phyloP scores from a whole-genome alignment of 2,113 vertebrate species.

The Echinops telfairi region DNA sequence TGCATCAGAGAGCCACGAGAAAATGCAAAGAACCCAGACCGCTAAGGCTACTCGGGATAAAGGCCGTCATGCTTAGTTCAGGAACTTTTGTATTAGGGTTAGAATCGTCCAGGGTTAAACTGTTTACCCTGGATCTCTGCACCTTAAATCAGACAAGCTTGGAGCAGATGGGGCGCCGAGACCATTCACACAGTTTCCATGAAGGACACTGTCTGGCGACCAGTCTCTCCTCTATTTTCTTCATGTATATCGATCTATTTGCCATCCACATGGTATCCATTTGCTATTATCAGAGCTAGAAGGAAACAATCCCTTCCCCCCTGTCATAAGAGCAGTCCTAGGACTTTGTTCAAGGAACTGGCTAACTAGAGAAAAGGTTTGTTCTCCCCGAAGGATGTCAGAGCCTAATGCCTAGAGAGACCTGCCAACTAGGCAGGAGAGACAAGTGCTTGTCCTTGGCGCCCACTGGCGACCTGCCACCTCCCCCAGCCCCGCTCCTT shows the following conservation, averaged over 20 bases:
- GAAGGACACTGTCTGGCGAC: background rate
- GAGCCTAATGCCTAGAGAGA: background rate
- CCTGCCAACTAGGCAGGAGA: conserved; percentile 55
- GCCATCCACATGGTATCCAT: background rate
- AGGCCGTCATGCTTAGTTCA: conserved; percentile 5
- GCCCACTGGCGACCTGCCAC: background rate
- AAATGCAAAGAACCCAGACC: background rate
- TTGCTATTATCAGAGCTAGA: background rate
- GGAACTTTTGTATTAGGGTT: conserved; percentile 76
- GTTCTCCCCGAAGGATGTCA: background rate
- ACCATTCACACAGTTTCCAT: background rate
- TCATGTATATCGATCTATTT: background rate
- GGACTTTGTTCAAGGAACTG: conserved; percentile 30
- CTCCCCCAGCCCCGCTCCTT: background rate
- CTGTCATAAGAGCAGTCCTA: background rate
- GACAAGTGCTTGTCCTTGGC: background rate
- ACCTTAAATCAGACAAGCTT: background rate
- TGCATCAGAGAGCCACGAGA: background rate
- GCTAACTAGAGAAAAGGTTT: background rate
- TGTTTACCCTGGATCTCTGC: background rate
- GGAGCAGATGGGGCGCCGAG: background rate
- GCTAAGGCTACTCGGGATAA: background rate
- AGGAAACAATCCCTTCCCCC: background rate
- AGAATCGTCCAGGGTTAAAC: background rate
- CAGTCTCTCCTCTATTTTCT: background rate